Percentiles rank a stretch among this genome's conserved stretches.
phyloP scores from a whole-genome alignment of 1,140 invertebrate genomes.

The Drosophila arawakana region DNA sequence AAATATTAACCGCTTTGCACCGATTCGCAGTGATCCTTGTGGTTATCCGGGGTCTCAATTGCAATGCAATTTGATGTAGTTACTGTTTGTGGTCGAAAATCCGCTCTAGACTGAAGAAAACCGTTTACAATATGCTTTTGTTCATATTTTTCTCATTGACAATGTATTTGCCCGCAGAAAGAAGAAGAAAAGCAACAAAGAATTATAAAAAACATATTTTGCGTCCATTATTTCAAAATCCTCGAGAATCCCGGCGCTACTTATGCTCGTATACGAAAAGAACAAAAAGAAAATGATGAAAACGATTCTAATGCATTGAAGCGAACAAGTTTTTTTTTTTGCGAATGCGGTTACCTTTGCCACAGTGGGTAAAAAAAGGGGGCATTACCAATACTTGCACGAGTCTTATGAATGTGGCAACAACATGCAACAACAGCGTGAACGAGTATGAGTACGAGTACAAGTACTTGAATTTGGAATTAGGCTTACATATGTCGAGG shows the following conservation, averaged over 20 bases:
- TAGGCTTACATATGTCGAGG: conserved; percentile 72
- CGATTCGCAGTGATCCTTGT: background rate
- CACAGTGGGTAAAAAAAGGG: conserved; percentile 5
- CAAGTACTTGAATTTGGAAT: conserved; percentile 39
- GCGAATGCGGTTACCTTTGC: conserved; percentile 23
- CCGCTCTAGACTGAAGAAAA: conserved; percentile 33
- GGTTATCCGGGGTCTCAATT: conserved; percentile 32
- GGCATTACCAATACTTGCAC: background rate
- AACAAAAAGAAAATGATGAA: background rate
- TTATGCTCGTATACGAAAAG: conserved; percentile 5
- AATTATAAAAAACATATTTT: conserved; percentile 60
- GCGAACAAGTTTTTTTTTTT: conserved; percentile 43
- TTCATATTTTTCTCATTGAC: conserved; percentile 13
- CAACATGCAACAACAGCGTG: conserved; percentile 64
- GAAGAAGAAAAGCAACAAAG: conserved; percentile 50
- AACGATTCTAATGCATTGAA: conserved; percentile 75
- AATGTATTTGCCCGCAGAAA: conserved; percentile 23
- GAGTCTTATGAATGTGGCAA: conserved; percentile 59
- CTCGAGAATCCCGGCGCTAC: conserved; percentile 48
- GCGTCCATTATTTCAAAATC: conserved; percentile 75
- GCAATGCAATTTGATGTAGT: conserved; percentile 50
- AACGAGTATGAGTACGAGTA: background rate
- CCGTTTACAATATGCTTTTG: conserved; percentile 51
- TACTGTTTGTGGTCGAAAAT: conserved; percentile 58
- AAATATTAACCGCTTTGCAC: conserved; percentile 6